Conservation (phyloP, 1,140 invertebrate species). For the Papilio machaon region DNA sequence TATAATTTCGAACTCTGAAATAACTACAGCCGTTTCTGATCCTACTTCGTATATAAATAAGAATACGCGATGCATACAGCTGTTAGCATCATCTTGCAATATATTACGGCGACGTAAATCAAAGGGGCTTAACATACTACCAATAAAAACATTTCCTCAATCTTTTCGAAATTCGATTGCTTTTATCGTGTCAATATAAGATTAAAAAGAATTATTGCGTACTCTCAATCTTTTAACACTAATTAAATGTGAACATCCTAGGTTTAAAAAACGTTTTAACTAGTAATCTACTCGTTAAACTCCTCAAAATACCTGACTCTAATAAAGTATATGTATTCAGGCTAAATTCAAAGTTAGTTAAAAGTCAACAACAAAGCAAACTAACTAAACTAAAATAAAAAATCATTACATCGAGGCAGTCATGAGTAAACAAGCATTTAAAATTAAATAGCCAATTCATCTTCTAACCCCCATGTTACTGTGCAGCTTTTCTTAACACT, state of each 20-base stretch:
- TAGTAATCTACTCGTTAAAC: too few relatives aligned
- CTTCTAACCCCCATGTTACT: conserved; percentile 62
- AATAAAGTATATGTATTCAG: too few relatives aligned
- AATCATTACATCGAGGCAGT: background rate
- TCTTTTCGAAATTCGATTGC: background rate
- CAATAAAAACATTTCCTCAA: conserved; percentile 12
- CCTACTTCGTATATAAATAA: conserved; percentile 10
- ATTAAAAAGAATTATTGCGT: background rate
- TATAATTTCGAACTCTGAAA: background rate
- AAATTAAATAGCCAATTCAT: conserved; percentile 49
- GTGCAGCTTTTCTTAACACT: conserved; percentile 46
- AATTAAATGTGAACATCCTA: too few relatives aligned
- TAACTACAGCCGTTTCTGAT: background rate
- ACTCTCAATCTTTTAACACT: background rate
- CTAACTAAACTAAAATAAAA: background rate
- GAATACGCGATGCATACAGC: conserved; percentile 23
- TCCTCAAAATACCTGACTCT: too few relatives aligned
- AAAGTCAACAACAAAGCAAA: background rate
- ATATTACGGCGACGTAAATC: conserved; percentile 33
- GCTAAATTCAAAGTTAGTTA: too few relatives aligned
- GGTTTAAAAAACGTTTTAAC: too few relatives aligned
- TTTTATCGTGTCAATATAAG: background rate
- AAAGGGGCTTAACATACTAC: conserved; percentile 16
- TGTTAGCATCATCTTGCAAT: conserved; percentile 36
- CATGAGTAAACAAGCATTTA: conserved; percentile 2